These are phyloP conservation scores for Oryzias melastigma DNA, from an alignment of 2,113 vertebrate species.

Conservation along the genomic window DNA sequence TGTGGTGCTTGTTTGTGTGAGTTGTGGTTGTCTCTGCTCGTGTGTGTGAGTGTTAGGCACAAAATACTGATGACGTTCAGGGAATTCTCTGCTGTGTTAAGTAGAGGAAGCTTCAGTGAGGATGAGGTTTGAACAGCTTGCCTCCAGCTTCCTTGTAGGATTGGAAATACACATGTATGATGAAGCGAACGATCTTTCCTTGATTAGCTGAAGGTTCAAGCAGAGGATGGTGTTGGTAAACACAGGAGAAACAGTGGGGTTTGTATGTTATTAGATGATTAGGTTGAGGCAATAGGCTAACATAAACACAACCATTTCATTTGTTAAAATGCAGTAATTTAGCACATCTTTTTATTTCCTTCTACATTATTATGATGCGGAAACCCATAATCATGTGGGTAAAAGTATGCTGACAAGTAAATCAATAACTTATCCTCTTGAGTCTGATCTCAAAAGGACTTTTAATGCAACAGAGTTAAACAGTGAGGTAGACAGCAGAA, in stretches of 20 bases:
- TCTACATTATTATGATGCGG: too few relatives aligned
- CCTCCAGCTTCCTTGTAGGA: constrained; percentile 29
- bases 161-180: neutral
- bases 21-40: neutral
- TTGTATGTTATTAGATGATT: neutral
- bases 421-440: too few relatives aligned
- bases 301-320: too few relatives aligned
- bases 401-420: too few relatives aligned
- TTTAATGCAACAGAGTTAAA: too few relatives aligned
- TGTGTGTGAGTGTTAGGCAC: neutral
- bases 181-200: neutral
- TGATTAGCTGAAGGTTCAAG: constrained; percentile 36
- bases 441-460: too few relatives aligned
- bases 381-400: too few relatives aligned
- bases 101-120: constrained; percentile 23
- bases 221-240: constrained; percentile 25
- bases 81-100: constrained; percentile 34
- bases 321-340: too few relatives aligned
- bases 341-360: too few relatives aligned
- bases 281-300: neutral
- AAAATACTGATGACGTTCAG: constrained; percentile 24
- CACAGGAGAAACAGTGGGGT: neutral
- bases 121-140: constrained; percentile 12
- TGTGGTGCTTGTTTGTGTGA: neutral
- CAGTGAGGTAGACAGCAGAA: too few relatives aligned